These are phyloP conservation scores for Gallinago jamesoni DNA, from an alignment of 2,113 vertebrate genomes.

Conservation along the genomic window DNA sequence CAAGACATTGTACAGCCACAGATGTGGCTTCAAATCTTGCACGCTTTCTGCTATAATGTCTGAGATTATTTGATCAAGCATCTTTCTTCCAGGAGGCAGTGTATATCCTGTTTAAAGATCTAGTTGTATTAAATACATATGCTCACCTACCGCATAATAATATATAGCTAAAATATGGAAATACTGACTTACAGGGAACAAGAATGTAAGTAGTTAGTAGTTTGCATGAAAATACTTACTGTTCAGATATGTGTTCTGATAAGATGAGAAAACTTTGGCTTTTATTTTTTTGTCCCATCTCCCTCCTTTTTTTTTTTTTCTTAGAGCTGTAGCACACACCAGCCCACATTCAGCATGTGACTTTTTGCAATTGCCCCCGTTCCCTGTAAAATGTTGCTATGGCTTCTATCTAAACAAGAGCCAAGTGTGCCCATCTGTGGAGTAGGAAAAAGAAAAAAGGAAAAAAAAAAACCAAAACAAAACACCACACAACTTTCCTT, in stretches of 20 bases:
- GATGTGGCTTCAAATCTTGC: background rate
- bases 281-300: background rate
- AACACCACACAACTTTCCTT: background rate
- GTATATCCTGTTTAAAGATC: background rate
- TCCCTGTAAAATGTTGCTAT: background rate
- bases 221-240: background rate
- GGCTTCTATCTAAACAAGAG: background rate
- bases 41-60: background rate
- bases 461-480: too few relatives aligned
- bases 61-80: too few relatives aligned
- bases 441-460: background rate
- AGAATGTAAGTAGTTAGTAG: background rate
- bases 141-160: background rate
- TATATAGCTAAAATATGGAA: background rate
- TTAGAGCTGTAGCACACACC: background rate
- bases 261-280: background rate
- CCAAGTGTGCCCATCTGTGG: background rate
- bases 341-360: background rate
- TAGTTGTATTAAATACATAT: background rate
- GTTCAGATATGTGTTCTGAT: background rate
- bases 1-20: background rate
- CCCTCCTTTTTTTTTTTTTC: background rate
- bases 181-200: background rate
- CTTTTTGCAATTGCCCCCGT: background rate
- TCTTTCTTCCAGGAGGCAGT: background rate